Evolutionary conservation across 2,797 vertebrate genomes (phyloP), one percentile per base, ranked within the genome.

Genomic region (Limosa lapponica): DNA sequence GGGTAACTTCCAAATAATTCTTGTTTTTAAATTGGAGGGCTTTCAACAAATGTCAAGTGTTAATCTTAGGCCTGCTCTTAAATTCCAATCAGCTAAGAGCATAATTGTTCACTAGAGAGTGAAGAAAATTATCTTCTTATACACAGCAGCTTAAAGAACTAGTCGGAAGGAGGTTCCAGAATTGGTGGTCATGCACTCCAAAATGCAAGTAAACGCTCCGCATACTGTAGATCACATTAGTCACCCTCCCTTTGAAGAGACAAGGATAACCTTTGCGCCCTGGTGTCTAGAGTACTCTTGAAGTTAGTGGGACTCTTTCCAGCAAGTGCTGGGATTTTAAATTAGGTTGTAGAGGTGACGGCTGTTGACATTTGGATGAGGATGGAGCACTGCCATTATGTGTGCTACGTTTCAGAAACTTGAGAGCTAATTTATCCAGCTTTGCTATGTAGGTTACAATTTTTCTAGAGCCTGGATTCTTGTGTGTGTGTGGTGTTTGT

Each of bases 41-140:
- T 92, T 94, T 94, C 78, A 93, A 58, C 46, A 96, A 97, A 97
- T 96, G 96, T 97, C 96, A 97, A 96, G 90, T 97, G 89, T 94
- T 95, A 80, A 78, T 97, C 82, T 96, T 93, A 88, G 79, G 59
- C n/a, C 70, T 52, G 41, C 92, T 94, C 36, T 96, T 95, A 95
- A 95, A 88, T 95, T 95, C 73, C 83, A 95, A 94, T 97, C 94
- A 97, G 83, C 74, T 72, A 89, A 95, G 93, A 96, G 79, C 72
- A 66, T 97, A 97, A 96, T 96, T 95, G 59, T 91, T 96, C 87
- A 69, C 75, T 65, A 77, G 72, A 95, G 86, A 72, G 58, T 74
- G 62, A 87, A 91, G 67, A 87, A 92, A 94, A 96, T 96, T 82
- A 32, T 62, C 49, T 91, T 91, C 69, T 95, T 74, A 32, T 20